phyloP scores from a whole-genome alignment of 53 echinoderm and acorn worm genomes.

The Holothuria scabra region DNA sequence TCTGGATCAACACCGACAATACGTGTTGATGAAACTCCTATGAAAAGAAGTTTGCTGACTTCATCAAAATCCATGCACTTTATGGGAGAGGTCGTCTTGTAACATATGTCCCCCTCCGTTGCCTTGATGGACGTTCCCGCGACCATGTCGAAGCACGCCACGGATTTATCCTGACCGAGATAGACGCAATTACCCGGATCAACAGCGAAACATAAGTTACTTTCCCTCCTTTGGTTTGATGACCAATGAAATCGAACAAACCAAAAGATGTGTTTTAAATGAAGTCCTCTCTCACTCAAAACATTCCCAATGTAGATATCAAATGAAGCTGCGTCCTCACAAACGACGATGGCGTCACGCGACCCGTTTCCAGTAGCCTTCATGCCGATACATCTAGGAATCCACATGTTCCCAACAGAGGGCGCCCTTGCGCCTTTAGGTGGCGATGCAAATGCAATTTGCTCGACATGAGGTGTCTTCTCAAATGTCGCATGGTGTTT shows the following conservation, averaged over 20 bases:
- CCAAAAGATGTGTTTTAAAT: slow-evolving; percentile 31
- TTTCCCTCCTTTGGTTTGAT: background rate
- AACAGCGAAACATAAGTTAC: slow-evolving; percentile 28
- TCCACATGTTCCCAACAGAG: slow-evolving; percentile 23
- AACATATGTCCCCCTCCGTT: background rate
- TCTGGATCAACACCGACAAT: slow-evolving; percentile 26
- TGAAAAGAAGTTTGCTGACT: slow-evolving; percentile 22
- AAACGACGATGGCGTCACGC: slow-evolving; percentile 17
- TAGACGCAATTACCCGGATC: slow-evolving; percentile 36
- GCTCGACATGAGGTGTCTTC: background rate
- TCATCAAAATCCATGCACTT: slow-evolving; percentile 40
- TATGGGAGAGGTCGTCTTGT: slow-evolving; percentile 3
- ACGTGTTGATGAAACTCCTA: slow-evolving; percentile 4
- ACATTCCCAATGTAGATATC: slow-evolving; percentile 43
- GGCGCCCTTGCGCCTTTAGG: background rate
- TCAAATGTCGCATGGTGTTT: slow-evolving; percentile 23
- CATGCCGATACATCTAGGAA: slow-evolving; percentile 32
- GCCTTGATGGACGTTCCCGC: background rate
- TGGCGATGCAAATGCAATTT: slow-evolving; percentile 22
- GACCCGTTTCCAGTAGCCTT: slow-evolving; percentile 22
- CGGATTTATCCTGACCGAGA: slow-evolving; percentile 23
- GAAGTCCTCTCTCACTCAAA: slow-evolving; percentile 26
- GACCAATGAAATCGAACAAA: slow-evolving; percentile 13
- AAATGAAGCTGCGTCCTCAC: slow-evolving; percentile 25
- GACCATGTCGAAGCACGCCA: slow-evolving; percentile 38